Evolutionary conservation across 2,888 invertebrate genomes (phyloP), one percentile per base, ranked within the genome.

Genomic region (Biston stratarius): DNA sequence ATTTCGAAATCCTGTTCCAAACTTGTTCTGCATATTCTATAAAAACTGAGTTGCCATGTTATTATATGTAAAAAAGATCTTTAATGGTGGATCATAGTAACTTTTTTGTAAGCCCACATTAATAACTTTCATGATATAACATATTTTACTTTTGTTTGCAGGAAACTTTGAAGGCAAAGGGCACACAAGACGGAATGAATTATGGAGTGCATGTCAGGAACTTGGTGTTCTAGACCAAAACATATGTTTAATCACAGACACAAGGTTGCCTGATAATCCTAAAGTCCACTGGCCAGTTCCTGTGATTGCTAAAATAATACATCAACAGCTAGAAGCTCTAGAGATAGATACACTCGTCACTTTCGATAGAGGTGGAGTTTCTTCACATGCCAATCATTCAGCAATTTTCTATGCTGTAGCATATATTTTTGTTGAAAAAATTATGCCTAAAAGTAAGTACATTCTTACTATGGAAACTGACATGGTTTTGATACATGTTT

Each of bases 281-380:
- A 95, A 95, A 74, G 91, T 94, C n/a, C 95, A 95, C 67, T 99
- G 99, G 99, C 84, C 96, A 94, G 83, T 94, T 3, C 85, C 88
- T 0, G 88, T 94, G 5, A 79, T 93, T 66, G 90, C 94, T n/a
- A 92, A 92, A 65, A 74, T 94, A 57, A 83, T 94, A 67, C 86
- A 89, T 40, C 91, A 91, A 71, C 95, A 96, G 67, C 90, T 98
- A 47, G 96, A 97, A 86, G 94, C 95, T 65, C 94, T 97, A 78
- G 96, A 96, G 79, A 96, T 98, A 81, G 96, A 97, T 82, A 97
- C 97, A 1, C 94, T 99, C 61, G 95, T 99, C 62, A 98, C 99
- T 14, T 99, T 99, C 94, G 99, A 99, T 91, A 96, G 96, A 81
- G 95, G 96, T 83, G 99, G 99, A 59, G 96, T 99, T 7, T 99